phyloP scores from a whole-genome alignment of 2,888 invertebrate species.

The Thereva unica region DNA sequence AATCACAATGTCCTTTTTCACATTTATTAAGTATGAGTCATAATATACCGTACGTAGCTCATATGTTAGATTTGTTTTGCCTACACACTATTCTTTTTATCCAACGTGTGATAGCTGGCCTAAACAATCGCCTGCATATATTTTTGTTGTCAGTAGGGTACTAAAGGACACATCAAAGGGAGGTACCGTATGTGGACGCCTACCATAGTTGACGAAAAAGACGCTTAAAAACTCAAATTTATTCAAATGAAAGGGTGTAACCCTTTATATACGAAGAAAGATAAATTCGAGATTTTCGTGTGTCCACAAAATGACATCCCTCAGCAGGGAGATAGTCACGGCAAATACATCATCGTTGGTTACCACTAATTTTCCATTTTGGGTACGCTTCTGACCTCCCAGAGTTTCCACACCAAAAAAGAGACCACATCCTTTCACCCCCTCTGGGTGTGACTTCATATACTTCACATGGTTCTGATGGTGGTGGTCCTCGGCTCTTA shows the following conservation, averaged over 20 bases:
- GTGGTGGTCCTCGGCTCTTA: not conserved
- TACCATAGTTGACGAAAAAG: not conserved
- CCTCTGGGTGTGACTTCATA: constrained; percentile 13
- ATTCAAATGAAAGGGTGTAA: constrained; percentile 17
- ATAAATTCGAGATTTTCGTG: constrained; percentile 23
- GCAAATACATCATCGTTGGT: constrained; percentile 10
- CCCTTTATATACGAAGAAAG: constrained; percentile 13
- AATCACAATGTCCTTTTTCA: constrained; percentile 1
- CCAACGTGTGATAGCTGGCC: not conserved
- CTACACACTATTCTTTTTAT: not conserved
- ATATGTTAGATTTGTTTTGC: not conserved
- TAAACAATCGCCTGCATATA: not conserved
- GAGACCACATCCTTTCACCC: not conserved
- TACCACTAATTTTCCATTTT: constrained; percentile 23
- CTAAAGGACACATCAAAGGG: not conserved
- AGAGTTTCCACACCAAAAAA: constrained; percentile 6
- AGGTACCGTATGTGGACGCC: not conserved
- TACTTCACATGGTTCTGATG: not conserved
- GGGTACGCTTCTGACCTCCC: not conserved
- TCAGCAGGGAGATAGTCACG: constrained; percentile 1
- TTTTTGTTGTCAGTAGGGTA: not conserved
- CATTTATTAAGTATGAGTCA: constrained; percentile 15
- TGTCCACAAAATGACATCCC: constrained; percentile 11
- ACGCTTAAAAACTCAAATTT: not conserved
- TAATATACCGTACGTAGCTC: not conserved